Conservation (phyloP, 1,140 invertebrate genomes). For the Megalopta genalis region DNA sequence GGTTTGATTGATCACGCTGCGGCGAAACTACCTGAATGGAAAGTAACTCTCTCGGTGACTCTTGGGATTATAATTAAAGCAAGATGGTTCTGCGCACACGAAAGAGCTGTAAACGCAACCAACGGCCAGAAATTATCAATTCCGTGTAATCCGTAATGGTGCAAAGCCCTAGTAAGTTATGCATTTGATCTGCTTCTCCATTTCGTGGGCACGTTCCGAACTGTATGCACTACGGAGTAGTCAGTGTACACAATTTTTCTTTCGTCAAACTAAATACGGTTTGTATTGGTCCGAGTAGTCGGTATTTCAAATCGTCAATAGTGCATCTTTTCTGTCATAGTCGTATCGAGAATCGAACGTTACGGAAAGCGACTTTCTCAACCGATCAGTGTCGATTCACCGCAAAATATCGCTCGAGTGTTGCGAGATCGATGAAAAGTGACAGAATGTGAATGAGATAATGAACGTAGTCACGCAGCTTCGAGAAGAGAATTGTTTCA, state of each 20-base stretch:
- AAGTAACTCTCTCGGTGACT: conserved; percentile 47
- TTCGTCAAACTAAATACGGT: background rate
- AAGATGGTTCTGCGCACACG: conserved; percentile 33
- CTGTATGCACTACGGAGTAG: background rate
- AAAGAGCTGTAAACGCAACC: conserved; percentile 23
- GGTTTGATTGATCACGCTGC: conserved; percentile 53
- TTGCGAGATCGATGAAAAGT: background rate
- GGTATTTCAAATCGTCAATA: background rate
- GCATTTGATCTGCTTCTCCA: conserved; percentile 1
- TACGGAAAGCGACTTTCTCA: no score
- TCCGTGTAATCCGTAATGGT: conserved; percentile 32
- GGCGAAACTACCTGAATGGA: conserved; percentile 52
- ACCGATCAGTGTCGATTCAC: no score
- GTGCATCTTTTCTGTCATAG: conserved; percentile 4
- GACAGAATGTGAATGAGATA: background rate
- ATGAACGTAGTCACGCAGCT: background rate
- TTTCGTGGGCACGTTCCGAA: background rate
- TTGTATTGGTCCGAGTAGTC: no score
- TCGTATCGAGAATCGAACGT: background rate
- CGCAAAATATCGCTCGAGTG: no score
- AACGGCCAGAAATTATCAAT: conserved; percentile 27
- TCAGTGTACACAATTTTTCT: background rate
- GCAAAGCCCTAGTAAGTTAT: conserved; percentile 41
- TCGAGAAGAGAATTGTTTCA: background rate
- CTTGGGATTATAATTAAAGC: conserved; percentile 40